Evolutionary conservation across 2,888 invertebrate species (phyloP), one percentile per base, ranked within the genome.

Genomic region (Gastracanthus pulcherrimus): DNA sequence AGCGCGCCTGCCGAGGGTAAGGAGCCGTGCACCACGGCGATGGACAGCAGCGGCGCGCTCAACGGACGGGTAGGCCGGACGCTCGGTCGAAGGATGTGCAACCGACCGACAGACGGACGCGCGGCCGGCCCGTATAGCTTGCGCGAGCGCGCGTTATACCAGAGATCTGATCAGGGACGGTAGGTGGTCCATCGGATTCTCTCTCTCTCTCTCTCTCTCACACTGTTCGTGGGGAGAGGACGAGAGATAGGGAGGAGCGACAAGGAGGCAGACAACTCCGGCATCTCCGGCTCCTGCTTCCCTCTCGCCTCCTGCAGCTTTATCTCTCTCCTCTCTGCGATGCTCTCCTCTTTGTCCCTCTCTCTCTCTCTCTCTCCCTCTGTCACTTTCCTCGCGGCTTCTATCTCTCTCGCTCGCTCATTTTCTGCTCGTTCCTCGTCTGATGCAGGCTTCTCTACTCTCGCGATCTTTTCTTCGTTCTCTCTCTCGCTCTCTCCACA

Each of bases 161-260:
- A 85, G 83, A 90, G 91, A 91, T 82, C 75, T 60, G 78, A 91
- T 91, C 91, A 89, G 87, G 87, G 89, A 89, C 90, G 89, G 91
- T 91, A 91, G 91, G 91, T 91, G 91, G 91, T 91, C 91, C 89
- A 88, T 90, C 88, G 89, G 87, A 86, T 62, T 70, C 67, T 58
- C 26, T 48, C 60, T 36, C 71, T 85, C 86, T 86, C 80, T 87
- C 88, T 87, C 85, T 85, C 85, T 83, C 81, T 84, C 51, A 77
- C 62, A n/a, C 38, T n/a, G n/a, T n/a, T 64, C 64, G 34, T 31
- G 36, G 11, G 16, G 45, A 72, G 60, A 72, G 71, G 34, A 51
- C 55, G 67, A 13, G 69, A 84, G 84, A 84, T 82, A 76, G 82
- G 79, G 75, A 75, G 62, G 74, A 81, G 67, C 71, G 76, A 81